These are phyloP conservation scores for Alca torda DNA, from an alignment of 2,797 vertebrate genomes.

Conservation along the genomic window DNA sequence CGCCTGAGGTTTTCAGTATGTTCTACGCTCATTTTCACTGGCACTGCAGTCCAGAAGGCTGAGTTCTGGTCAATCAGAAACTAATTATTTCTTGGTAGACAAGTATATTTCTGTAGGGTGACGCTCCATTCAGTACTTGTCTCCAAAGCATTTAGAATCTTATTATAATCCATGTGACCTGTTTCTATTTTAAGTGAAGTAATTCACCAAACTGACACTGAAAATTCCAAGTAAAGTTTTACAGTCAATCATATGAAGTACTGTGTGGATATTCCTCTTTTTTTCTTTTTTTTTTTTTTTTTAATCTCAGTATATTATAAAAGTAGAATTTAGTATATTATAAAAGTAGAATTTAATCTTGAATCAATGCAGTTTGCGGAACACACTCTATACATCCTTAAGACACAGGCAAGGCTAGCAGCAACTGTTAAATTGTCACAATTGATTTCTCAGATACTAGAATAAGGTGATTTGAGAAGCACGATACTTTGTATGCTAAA, in stretches of 20 bases:
- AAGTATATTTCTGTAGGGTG: constrained; percentile 49
- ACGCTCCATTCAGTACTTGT: constrained; percentile 47
- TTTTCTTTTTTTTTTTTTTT: neutral
- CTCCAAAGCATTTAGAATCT: constrained; percentile 53
- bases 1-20: neutral
- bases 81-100: constrained; percentile 38
- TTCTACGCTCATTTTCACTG: neutral
- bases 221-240: constrained; percentile 42
- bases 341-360: neutral
- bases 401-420: neutral
- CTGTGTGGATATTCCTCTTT: neutral
- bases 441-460: neutral
- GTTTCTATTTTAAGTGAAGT: constrained; percentile 56
- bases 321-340: neutral
- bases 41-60: neutral
- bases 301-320: neutral
- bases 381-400: neutral
- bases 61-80: constrained; percentile 12
- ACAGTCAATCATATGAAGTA: constrained; percentile 5
- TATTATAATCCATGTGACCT: constrained; percentile 51
- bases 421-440: neutral
- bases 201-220: constrained; percentile 56
- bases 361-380: neutral
- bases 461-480: constrained; percentile 28
- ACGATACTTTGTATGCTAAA: constrained; percentile 21